Evolutionary conservation across 2,888 invertebrate genomes (phyloP).

Genomic region (Carcina quercana): DNA sequence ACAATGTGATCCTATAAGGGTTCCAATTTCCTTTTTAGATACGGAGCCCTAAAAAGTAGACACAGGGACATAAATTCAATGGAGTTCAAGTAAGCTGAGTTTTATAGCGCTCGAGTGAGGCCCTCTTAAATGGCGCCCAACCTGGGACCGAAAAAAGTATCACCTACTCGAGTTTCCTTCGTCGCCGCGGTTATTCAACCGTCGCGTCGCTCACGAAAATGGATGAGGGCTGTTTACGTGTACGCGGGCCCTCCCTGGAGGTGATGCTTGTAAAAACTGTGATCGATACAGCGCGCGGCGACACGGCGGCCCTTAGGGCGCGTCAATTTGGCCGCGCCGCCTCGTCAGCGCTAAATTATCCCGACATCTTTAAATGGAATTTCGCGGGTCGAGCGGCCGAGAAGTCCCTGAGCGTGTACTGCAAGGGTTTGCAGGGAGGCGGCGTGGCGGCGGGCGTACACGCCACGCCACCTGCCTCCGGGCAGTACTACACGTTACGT

Average conservation of each 20-base stretch:
- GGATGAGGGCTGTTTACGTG: slow-evolving; percentile 55
- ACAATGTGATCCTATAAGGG: too few species aligned
- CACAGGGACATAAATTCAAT: too few species aligned
- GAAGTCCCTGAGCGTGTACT: slow-evolving; percentile 42
- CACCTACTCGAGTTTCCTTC: too few species aligned
- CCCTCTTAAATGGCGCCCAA: too few species aligned
- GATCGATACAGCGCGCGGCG: slow-evolving; percentile 56
- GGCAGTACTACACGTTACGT: slow-evolving; percentile 21
- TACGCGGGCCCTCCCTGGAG: slow-evolving; percentile 41
- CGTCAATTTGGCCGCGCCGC: slow-evolving; percentile 64
- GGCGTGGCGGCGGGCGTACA: slow-evolving; percentile 41
- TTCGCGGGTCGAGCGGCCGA: slow-evolving; percentile 60
- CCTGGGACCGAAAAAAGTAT: too few species aligned
- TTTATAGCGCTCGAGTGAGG: too few species aligned
- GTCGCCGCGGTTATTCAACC: too few species aligned
- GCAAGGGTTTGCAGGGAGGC: slow-evolving; percentile 32
- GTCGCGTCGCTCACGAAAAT: slow-evolving; percentile 35
- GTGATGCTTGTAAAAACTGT: slow-evolving; percentile 41
- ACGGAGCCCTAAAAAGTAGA: too few species aligned
- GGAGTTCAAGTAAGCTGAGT: too few species aligned
- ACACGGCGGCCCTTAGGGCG: slow-evolving; percentile 53
- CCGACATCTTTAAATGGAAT: slow-evolving; percentile 73
- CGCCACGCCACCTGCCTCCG: slow-evolving; percentile 52
- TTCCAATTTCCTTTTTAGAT: too few species aligned
- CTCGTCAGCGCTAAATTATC: slow-evolving; percentile 72